phyloP scores from a whole-genome alignment of 2,113 vertebrate genomes.

The Erythrocebus patas region DNA sequence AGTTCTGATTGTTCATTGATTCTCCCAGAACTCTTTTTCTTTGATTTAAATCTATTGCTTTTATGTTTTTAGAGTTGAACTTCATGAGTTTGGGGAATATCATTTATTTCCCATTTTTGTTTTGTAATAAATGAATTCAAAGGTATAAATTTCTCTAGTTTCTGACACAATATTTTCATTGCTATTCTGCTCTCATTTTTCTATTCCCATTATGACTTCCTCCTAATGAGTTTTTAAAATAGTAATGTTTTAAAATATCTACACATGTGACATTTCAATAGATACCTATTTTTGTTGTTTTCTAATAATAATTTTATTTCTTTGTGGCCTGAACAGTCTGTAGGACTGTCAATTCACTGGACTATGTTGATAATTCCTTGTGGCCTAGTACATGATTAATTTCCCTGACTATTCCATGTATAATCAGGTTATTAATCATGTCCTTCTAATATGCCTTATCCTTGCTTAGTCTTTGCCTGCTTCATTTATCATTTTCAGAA shows the following conservation, averaged over 20 bases:
- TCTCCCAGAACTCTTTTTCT: not conserved
- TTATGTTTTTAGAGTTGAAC: not conserved
- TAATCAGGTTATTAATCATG: not conserved
- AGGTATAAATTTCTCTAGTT: slow-evolving; percentile 1
- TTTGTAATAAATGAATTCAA: slow-evolving; percentile 19
- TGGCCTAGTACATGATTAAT: not conserved
- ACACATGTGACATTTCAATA: not conserved
- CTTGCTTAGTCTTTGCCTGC: not conserved
- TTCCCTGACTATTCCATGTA: not conserved
- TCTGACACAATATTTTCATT: not conserved
- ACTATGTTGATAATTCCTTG: not conserved
- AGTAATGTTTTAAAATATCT: not conserved
- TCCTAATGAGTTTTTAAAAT: not conserved
- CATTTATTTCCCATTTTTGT: not conserved
- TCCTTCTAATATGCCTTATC: not conserved
- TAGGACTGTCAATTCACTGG: not conserved
- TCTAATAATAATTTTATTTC: not conserved
- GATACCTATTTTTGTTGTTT: not conserved
- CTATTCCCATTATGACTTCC: not conserved
- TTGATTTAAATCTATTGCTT: not conserved
- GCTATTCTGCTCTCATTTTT: not conserved
- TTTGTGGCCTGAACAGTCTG: not conserved
- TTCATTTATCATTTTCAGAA: not conserved
- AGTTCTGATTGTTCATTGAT: not conserved
- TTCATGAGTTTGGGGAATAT: not conserved